A percentile compares a stretch with the other conserved stretches of the same genome.
phyloP scores from a whole-genome alignment of 1,140 invertebrate genomes.

The Drosophila nebulosa region DNA sequence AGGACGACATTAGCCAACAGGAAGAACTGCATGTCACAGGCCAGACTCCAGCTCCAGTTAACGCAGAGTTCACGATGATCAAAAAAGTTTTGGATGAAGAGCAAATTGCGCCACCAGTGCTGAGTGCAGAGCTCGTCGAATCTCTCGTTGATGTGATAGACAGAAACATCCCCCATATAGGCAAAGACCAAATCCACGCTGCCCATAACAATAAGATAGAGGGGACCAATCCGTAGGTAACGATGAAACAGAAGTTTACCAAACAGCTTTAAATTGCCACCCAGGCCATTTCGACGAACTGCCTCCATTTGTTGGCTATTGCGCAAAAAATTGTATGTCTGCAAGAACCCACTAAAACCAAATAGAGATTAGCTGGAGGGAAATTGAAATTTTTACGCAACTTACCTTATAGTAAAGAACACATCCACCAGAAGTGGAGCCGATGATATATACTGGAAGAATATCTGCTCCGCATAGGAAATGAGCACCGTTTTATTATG shows the following conservation, averaged over 20 bases:
- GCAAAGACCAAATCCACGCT: slow-evolving; percentile 82
- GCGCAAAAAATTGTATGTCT: slow-evolving; percentile 76
- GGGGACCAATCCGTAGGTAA: slow-evolving; percentile 81
- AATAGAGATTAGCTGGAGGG: neutral
- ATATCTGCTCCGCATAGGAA: slow-evolving; percentile 61
- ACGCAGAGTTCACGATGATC: slow-evolving; percentile 84
- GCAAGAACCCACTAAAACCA: slow-evolving; percentile 67
- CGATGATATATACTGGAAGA: slow-evolving; percentile 71
- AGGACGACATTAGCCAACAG: slow-evolving; percentile 82
- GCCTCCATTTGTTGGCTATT: slow-evolving; percentile 59
- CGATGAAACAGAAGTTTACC: slow-evolving; percentile 73
- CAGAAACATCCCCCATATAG: slow-evolving; percentile 82
- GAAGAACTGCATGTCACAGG: slow-evolving; percentile 91
- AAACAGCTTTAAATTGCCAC: slow-evolving; percentile 63
- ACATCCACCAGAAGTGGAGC: slow-evolving; percentile 77
- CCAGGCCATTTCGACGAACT: slow-evolving; percentile 57
- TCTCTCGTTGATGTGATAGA: slow-evolving; percentile 82
- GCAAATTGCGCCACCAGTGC: slow-evolving; percentile 85
- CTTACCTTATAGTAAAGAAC: slow-evolving; percentile 79
- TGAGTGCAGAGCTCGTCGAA: slow-evolving; percentile 82
- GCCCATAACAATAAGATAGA: slow-evolving; percentile 83
- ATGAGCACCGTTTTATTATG: slow-evolving; percentile 71
- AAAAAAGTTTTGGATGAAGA: slow-evolving; percentile 85
- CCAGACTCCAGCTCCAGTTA: slow-evolving; percentile 91
- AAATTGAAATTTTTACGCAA: neutral